These are phyloP conservation scores for Hyposoter didymator DNA, from an alignment of 2,888 invertebrate species.

Conservation along the genomic window DNA sequence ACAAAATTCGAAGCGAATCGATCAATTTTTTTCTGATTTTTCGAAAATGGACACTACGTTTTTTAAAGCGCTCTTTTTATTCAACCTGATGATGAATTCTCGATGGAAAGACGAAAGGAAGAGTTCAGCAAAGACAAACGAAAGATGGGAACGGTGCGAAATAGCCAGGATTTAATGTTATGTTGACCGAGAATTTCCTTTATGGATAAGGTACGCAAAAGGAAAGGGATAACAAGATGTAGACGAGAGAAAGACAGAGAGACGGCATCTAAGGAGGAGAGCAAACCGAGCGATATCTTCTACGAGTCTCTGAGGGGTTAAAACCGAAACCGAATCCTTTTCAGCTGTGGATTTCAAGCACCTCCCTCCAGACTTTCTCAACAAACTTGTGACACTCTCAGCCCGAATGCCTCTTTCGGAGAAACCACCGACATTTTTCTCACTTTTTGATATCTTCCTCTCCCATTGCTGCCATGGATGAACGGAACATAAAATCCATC, in stretches of 20 bases:
- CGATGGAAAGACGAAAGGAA: neutral
- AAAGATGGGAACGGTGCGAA: neutral
- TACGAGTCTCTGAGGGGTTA: constrained; percentile 46
- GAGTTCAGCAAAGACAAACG: neutral
- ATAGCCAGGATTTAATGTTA: constrained; percentile 1
- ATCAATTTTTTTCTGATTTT: neutral
- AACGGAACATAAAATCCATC: constrained; percentile 1
- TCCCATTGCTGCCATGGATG: constrained; percentile 5
- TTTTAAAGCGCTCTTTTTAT: neutral
- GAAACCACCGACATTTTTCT: constrained; percentile 36
- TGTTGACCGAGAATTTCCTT: constrained; percentile 10
- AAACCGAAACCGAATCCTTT: constrained; percentile 56
- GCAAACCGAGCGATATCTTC: constrained; percentile 32
- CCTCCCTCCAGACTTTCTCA: constrained; percentile 36
- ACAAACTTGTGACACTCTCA: constrained; percentile 55
- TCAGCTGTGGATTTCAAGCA: constrained; percentile 44
- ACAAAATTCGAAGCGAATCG: neutral
- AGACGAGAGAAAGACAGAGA: constrained; percentile 6
- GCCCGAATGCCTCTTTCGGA: constrained; percentile 55
- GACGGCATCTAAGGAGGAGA: neutral
- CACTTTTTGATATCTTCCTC: constrained; percentile 23
- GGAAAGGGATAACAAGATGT: constrained; percentile 7
- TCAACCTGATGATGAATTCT: neutral
- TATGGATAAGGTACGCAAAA: constrained; percentile 22
- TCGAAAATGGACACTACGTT: neutral